Conservation (phyloP, 2,797 vertebrate genomes). For the Sebastes oblongus region DNA sequence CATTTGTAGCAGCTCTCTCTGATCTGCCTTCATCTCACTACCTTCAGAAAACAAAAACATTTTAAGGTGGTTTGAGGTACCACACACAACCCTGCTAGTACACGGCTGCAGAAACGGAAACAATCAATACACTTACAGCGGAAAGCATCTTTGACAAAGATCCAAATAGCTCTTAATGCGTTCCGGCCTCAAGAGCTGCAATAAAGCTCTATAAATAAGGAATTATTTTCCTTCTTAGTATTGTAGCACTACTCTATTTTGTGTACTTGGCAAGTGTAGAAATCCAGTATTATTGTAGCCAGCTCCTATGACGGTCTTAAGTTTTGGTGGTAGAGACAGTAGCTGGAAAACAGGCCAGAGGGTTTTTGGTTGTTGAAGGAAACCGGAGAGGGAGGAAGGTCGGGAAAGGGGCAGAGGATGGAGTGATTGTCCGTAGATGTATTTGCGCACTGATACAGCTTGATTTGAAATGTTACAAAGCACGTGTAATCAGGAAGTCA, state of each 20-base stretch:
- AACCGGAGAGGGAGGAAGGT: not conserved
- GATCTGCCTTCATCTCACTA: conserved; percentile 24
- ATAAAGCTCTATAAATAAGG: conserved; percentile 12
- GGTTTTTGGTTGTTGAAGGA: conserved; percentile 26
- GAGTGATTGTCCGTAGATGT: conserved; percentile 46
- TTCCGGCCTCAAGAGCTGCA: conserved; percentile 29
- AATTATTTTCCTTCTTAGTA: conserved; percentile 28
- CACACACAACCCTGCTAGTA: not conserved
- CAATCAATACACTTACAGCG: not conserved
- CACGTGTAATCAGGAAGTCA: conserved; percentile 28
- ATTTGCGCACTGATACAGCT: conserved; percentile 9
- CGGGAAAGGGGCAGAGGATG: conserved; percentile 47
- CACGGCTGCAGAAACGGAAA: conserved; percentile 7
- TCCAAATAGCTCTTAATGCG: conserved; percentile 27
- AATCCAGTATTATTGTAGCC: conserved; percentile 56
- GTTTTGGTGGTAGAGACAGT: conserved; percentile 42
- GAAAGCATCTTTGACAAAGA: not conserved
- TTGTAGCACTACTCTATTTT: conserved; percentile 59
- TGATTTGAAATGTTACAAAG: conserved; percentile 35
- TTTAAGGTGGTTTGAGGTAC: not conserved
- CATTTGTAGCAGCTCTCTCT: not conserved
- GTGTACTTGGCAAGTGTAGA: conserved; percentile 41
- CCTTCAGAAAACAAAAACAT: conserved; percentile 10
- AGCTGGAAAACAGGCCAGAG: conserved; percentile 42
- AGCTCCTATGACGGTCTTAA: conserved; percentile 62